phyloP scores from a whole-genome alignment of 2,113 vertebrate species.

The Tachysurus fulvidraco region DNA sequence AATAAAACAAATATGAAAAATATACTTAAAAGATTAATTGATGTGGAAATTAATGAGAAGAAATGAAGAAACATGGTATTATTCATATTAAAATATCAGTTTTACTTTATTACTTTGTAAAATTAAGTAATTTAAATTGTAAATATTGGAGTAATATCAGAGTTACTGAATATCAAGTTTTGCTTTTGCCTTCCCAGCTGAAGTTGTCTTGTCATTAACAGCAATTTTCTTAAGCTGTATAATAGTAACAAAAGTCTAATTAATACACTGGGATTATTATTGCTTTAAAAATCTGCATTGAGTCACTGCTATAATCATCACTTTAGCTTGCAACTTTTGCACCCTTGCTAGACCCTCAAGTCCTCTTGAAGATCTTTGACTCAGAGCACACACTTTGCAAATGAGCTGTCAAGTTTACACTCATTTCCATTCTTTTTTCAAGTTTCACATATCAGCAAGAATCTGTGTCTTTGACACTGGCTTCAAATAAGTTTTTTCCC shows the following conservation, averaged over 20 bases:
- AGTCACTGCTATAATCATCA: constrained; percentile 36
- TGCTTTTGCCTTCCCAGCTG: background rate
- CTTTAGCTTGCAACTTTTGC: constrained; percentile 37
- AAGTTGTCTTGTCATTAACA: background rate
- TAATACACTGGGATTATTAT: constrained; percentile 18
- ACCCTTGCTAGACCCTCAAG: background rate
- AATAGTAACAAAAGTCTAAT: constrained; percentile 16
- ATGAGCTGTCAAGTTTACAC: constrained; percentile 40
- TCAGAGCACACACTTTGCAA: constrained; percentile 27
- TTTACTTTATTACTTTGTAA: too few relatives aligned
- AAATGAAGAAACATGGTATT: background rate
- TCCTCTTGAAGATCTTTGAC: constrained; percentile 30
- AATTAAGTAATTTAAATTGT: too few relatives aligned
- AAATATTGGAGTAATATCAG: background rate
- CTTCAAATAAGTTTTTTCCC: constrained; percentile 26
- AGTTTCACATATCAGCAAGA: constrained; percentile 29
- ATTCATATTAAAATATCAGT: background rate
- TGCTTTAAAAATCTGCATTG: constrained; percentile 6
- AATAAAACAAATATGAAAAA: background rate
- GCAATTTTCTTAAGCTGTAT: background rate
- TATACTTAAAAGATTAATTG: background rate
- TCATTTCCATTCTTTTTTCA: constrained; percentile 10
- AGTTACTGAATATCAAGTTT: background rate
- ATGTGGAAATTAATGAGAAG: background rate
- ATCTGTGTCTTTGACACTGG: constrained; percentile 24